Base-by-base conservation (phyloP, 2,113 vertebrate genomes). In the Hippocampus mohnikei region DNA sequence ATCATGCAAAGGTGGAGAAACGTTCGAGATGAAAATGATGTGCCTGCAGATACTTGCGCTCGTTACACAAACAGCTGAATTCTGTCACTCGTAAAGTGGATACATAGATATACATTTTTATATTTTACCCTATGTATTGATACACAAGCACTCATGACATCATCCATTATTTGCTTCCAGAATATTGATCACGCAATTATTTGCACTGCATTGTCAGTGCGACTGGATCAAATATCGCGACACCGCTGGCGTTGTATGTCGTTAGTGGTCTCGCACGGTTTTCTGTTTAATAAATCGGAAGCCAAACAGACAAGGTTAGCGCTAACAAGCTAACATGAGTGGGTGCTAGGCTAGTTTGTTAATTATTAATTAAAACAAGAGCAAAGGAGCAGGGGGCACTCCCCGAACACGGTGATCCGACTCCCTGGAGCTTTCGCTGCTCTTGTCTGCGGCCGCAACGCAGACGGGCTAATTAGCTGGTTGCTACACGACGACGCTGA, bases 321-420 rank as follows among this genome's bases (percentile, higher is more conserved):
- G 33, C 69, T 71, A 75, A 80, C 63, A 66, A 72, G 72, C 76
- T 25, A 76, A 50, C 69, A 67, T 44, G 21, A 44, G 7, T 10
- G 46, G 12, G 29, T 2, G 33, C 29, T 37, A 27, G 21, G n/a
- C 20, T 42, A 6, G 0, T 25, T n/a, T 60, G 89, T 91, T 91
- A 91, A 92, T 90, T 92, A 92, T 93, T 92, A 92, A 92, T 92
- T 92, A 92, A 37, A 92, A 90, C 87, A 91, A 86, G 87, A 88
- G 85, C 70, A 68, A 84, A 71, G 78, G 76, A 77, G 79, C 61
- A 79, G 83, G 85, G 66, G 73, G 75, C 81, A 25, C 68, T 89
- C 90, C 83, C 91, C 75, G 62, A 88, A 90, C 58, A 60, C 8
- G 58, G 58, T 18, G 27, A 83, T 81, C 81, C 79, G 8, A 50